These are phyloP conservation scores for Dipodomys spectabilis DNA, from an alignment of 2,113 vertebrate genomes.

Conservation along the genomic window DNA sequence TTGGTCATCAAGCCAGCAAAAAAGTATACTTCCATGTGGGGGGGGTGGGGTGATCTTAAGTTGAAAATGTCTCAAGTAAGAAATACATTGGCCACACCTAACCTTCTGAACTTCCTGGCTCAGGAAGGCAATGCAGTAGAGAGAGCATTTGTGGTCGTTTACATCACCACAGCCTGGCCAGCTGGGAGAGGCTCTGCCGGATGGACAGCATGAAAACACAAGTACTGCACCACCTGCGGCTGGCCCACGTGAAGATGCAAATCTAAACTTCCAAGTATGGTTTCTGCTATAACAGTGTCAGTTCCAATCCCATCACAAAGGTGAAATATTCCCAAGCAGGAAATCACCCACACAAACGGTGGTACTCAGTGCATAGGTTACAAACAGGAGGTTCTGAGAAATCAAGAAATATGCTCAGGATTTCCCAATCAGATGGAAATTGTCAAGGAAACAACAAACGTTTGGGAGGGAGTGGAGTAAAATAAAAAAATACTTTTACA, in stretches of 20 bases:
- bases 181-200: not conserved
- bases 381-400: not conserved
- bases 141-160: too few species aligned
- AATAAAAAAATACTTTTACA: too few species aligned
- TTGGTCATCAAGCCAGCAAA: not conserved
- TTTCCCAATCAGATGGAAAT: too few species aligned
- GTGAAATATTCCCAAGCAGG: not conserved
- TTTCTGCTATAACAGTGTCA: not conserved
- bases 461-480: too few species aligned
- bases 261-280: not conserved
- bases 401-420: not conserved
- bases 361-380: not conserved
- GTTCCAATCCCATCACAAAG: not conserved
- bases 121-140: not conserved
- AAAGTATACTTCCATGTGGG: not conserved
- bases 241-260: not conserved
- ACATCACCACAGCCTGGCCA: not conserved
- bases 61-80: not conserved
- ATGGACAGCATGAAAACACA: not conserved
- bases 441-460: too few species aligned
- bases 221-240: not conserved
- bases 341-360: not conserved
- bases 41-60: not conserved
- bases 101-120: not conserved
- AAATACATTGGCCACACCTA: not conserved